Conservation (phyloP, 2,113 vertebrate genomes). For the Bostrychus sinensis region DNA sequence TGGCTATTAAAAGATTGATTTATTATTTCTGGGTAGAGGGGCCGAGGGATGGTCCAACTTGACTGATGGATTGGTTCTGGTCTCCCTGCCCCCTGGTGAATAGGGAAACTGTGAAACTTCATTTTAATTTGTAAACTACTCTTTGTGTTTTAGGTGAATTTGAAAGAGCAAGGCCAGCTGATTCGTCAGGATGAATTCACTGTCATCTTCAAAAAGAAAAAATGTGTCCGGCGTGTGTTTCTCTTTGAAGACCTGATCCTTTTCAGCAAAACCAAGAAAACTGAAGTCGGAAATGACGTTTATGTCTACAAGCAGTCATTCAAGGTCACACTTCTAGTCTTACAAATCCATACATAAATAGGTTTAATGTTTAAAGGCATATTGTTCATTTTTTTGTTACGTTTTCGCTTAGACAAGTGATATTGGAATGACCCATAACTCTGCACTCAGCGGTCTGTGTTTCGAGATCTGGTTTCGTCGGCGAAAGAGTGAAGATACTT, state of each 20-base stretch:
- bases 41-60: no score
- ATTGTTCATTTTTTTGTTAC: background rate
- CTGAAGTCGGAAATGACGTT: slow-evolving; percentile 78
- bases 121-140: background rate
- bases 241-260: slow-evolving; percentile 83
- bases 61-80: no score
- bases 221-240: slow-evolving; percentile 79
- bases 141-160: slow-evolving; percentile 71
- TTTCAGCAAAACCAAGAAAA: slow-evolving; percentile 82
- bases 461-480: slow-evolving; percentile 85
- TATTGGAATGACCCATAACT: slow-evolving; percentile 81
- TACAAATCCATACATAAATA: background rate
- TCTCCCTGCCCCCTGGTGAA: no score
- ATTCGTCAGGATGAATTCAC: slow-evolving; percentile 82
- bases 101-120: background rate
- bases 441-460: slow-evolving; percentile 67
- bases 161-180: slow-evolving; percentile 82
- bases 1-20: no score
- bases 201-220: slow-evolving; percentile 80
- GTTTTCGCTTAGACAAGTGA: slow-evolving; percentile 74
- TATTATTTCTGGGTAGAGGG: no score
- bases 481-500: slow-evolving; percentile 80
- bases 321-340: slow-evolving; percentile 67
- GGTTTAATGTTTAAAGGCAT: background rate
- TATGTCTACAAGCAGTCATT: slow-evolving; percentile 85